Evolutionary conservation across 2,888 invertebrate genomes (phyloP).

Genomic region (Meta bourneti): DNA sequence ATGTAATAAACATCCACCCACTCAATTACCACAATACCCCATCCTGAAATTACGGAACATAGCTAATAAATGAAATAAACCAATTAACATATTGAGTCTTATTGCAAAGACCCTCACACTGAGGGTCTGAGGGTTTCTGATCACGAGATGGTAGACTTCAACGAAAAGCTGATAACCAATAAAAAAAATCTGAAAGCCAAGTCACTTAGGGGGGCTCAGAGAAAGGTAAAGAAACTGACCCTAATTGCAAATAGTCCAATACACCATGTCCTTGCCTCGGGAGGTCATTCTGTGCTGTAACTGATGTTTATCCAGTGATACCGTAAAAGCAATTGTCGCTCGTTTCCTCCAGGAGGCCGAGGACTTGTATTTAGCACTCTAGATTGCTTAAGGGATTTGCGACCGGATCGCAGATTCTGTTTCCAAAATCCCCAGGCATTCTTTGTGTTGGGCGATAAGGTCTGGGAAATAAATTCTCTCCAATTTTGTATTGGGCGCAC

Average conservation of each 20-base stretch:
- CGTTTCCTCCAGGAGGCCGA: conserved; percentile 31
- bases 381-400: conserved; percentile 70
- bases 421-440: conserved; percentile 23
- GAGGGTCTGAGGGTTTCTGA: too few species aligned
- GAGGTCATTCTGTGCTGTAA: conserved; percentile 42
- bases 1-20: too few species aligned
- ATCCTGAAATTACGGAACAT: background rate
- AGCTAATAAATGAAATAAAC: too few species aligned
- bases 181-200: background rate
- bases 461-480: conserved; percentile 9
- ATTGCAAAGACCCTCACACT: too few species aligned
- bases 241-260: background rate
- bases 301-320: conserved; percentile 72
- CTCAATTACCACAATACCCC: too few species aligned
- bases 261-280: conserved; percentile 11
- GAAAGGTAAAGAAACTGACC: conserved; percentile 4
- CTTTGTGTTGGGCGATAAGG: conserved; percentile 11
- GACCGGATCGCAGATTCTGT: conserved; percentile 33
- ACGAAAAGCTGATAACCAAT: background rate
- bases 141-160: too few species aligned
- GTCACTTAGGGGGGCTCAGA: background rate
- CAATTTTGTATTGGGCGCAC: background rate
- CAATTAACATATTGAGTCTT: too few species aligned
- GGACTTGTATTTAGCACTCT: conserved; percentile 52
- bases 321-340: conserved; percentile 70